These are phyloP conservation scores for Cotesia chilonis DNA, from an alignment of 1,140 invertebrate species.

Conservation along the genomic window DNA sequence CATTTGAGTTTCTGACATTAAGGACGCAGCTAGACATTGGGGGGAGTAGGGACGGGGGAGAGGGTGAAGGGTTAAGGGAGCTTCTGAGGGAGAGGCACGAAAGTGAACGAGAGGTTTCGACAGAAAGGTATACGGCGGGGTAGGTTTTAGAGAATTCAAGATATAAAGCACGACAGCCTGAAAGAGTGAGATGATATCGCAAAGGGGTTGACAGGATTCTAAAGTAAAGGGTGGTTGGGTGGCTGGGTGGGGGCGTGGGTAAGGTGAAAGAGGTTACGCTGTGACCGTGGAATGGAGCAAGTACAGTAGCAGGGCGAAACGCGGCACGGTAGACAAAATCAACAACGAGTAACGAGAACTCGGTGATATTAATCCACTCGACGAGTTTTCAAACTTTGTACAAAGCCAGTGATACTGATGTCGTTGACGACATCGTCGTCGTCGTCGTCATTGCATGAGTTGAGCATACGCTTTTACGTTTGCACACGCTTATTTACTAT, in stretches of 20 bases:
- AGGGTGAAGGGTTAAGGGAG: slow-evolving; percentile 31
- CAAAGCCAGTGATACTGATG: slow-evolving; percentile 59
- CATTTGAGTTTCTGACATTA: slow-evolving; percentile 59
- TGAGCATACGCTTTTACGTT: slow-evolving; percentile 35
- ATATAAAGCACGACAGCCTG: slow-evolving; percentile 19
- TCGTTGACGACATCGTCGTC: slow-evolving; percentile 25
- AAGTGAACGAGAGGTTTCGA: slow-evolving; percentile 25
- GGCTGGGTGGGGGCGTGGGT: slow-evolving; percentile 40
- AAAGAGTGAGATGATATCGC: slow-evolving; percentile 31
- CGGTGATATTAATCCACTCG: slow-evolving; percentile 68
- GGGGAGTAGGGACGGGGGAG: slow-evolving; percentile 19
- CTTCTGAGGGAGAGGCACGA: slow-evolving; percentile 1
- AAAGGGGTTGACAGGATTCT: no score
- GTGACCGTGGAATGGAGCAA: slow-evolving; percentile 43
- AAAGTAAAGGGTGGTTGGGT: slow-evolving; percentile 30
- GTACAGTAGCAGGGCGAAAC: slow-evolving; percentile 35
- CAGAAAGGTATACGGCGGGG: slow-evolving; percentile 28
- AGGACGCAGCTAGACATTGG: slow-evolving; percentile 31
- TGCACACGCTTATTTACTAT: slow-evolving; percentile 56
- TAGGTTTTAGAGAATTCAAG: slow-evolving; percentile 7
- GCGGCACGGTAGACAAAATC: slow-evolving; percentile 64
- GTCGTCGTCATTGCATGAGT: slow-evolving; percentile 31
- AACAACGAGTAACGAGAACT: slow-evolving; percentile 67
- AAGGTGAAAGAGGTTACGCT: slow-evolving; percentile 33
- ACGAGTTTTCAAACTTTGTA: slow-evolving; percentile 67